These are phyloP conservation scores for Phrynocephalus vlangalii DNA, from an alignment of 2,797 vertebrate species.

Conservation along the genomic window DNA sequence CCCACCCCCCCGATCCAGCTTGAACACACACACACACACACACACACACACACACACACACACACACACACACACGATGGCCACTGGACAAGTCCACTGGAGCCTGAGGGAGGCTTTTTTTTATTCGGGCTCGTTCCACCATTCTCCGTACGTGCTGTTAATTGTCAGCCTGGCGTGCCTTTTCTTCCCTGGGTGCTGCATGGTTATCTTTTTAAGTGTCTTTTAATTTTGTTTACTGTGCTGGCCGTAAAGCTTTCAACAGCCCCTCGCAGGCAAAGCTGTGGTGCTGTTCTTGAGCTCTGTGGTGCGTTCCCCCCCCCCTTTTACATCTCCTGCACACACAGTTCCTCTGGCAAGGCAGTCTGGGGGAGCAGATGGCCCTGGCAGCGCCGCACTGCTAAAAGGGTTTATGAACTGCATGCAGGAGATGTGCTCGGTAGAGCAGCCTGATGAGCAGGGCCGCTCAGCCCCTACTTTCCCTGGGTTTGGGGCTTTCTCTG, in stretches of 20 bases:
- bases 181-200: constrained; percentile 2
- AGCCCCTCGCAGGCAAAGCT: not conserved
- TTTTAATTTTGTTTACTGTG: not conserved
- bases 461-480: not conserved
- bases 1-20: too few relatives aligned
- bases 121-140: not conserved
- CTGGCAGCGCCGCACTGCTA: not conserved
- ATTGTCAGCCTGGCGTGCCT: not conserved
- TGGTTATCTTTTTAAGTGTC: not conserved
- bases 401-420: not conserved
- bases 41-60: too few relatives aligned
- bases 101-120: not conserved
- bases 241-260: not conserved
- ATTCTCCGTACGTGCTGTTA: not conserved
- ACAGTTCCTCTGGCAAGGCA: not conserved
- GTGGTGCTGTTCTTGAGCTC: not conserved
- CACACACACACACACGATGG: too few relatives aligned
- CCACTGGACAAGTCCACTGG: not conserved
- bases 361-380: constrained; percentile 12
- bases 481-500: not conserved
- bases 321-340: not conserved
- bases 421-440: too few relatives aligned
- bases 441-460: not conserved
- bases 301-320: not conserved
- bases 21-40: too few relatives aligned